These are phyloP conservation scores for Hydropsyche betteni DNA, from an alignment of 2,888 invertebrate species.

Conservation along the genomic window DNA sequence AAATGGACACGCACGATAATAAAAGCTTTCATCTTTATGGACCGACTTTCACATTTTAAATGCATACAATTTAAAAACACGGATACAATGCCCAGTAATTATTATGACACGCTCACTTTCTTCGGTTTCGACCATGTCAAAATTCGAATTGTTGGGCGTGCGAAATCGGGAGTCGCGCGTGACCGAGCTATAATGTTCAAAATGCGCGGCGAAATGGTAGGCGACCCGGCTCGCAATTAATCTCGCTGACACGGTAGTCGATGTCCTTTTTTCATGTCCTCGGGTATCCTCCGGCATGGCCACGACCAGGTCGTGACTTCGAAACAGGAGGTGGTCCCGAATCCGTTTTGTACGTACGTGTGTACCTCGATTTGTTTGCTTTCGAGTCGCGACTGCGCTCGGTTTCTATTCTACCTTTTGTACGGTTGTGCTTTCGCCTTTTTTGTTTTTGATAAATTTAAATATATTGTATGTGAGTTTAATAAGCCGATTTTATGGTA, in stretches of 20 bases:
- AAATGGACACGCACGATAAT: too few species aligned
- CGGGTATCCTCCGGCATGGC: background rate
- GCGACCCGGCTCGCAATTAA: background rate
- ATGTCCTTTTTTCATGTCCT: background rate
- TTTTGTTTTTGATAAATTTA: too few species aligned
- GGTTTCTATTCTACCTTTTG: too few species aligned
- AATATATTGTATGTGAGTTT: too few species aligned
- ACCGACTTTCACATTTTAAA: too few species aligned
- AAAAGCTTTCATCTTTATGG: too few species aligned
- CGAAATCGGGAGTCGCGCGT: conserved; percentile 1
- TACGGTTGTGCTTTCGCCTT: too few species aligned
- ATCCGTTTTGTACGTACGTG: conserved; percentile 1
- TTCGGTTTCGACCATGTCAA: too few species aligned
- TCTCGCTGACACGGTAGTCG: conserved; percentile 21
- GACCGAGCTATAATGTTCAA: background rate
- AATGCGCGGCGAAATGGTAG: conserved; percentile 1
- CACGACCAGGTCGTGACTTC: conserved; percentile 1
- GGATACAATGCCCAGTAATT: too few species aligned
- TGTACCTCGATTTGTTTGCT: background rate
- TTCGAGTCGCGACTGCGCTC: background rate
- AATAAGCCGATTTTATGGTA: too few species aligned
- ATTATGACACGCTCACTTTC: too few species aligned
- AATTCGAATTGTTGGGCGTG: background rate
- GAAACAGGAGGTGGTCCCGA: conserved; percentile 2
- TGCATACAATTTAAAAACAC: too few species aligned